Base-by-base conservation (phyloP, 2,888 invertebrate species). In the Andrena bicolor region DNA sequence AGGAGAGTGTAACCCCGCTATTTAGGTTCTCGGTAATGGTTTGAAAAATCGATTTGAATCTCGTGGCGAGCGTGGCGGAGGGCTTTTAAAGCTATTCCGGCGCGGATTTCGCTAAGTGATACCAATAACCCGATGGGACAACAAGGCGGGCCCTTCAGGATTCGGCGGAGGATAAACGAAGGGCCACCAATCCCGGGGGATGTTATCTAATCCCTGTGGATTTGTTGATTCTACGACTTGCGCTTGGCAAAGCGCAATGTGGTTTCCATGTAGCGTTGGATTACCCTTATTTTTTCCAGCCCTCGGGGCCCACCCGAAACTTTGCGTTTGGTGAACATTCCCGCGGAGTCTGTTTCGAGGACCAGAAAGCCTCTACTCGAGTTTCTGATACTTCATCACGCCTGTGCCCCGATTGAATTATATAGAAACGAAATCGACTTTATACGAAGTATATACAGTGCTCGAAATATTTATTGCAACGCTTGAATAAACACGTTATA, bases 191-290 rank as follows among this genome's bases (percentile, higher is more conserved):
- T 83, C 89, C 87, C 82, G 72, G 71, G 85, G 89, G 89, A 87
- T 86, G 86, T 86, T 88, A 87, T 90, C 88, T 90, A 91, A 90
- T 90, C 89, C 90, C 72, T 80, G 35, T 78, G 85, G 83, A 90
- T 88, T 89, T 92, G 91, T 92, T 92, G 90, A 91, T 91, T 90
- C 86, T 90, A 84, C 85, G 87, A 88, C 88, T 90, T 86, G 88
- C 84, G 90, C 90, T 86, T 86, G 84, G 85, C 89, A 87, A 88
- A 86, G 87, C 85, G 88, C 90, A 91, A 92, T 92, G 92, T 90
- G 91, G 84, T 92, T 92, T 92, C 88, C 92, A 83, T 92, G 92
- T 92, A 91, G 86, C 74, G 82, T 76, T 81, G 90, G 92, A 92
- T 92, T 92, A 89, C 86, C 84, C 86, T 83, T 85, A 90, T 88